Base-by-base conservation (phyloP, 2,797 vertebrate genomes). In the Poliocrania exsul region DNA sequence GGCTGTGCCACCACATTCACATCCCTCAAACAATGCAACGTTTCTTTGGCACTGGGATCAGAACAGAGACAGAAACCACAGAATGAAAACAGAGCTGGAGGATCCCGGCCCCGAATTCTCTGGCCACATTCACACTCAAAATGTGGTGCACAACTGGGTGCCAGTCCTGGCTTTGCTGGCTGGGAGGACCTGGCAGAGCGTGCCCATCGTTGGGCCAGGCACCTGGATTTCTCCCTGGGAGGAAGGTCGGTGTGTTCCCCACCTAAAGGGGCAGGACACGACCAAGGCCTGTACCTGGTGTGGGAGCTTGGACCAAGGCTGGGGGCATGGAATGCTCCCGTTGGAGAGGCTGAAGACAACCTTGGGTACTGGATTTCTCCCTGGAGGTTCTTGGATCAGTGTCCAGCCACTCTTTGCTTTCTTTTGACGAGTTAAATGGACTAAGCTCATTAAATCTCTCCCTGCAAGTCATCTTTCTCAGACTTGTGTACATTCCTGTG, bases 1-100 rank as follows among this genome's bases (percentile, higher is more conserved):
- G 73, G 56, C 86, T n/a, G 5, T 78, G 81, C 75, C 85, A 90
- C 72, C 72, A 58, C 72, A 78, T 95, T 81, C 69, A 75, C 24
- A 81, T 79, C 79, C 87, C 84, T 86, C 69, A 51, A 93, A 94
- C 88, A 95, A 81, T 56, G 50, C 72, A 88, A 46, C 40, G 23
- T 61, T 85, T 91, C 72, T 86, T 89, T 91, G 89, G 92, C 94
- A 79, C 58, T 0, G 0, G 84, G 47, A 94, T 95, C 94, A 92
- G 87, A 93, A 90, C 13, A 65, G 58, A 93, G 58, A 82, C 53
- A 67, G 80, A 96, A 92, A 51, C 56, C 94, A 89, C 90, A 90
- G 79, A 80, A 90, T 26, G 31, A 81, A 88, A 96, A 81, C 61
- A 94, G 85, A 92, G 57, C 75, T 75, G 79, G 53, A 92, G 69